These are phyloP conservation scores for Anhinga anhinga DNA, from an alignment of 2,113 vertebrate species.

Conservation along the genomic window DNA sequence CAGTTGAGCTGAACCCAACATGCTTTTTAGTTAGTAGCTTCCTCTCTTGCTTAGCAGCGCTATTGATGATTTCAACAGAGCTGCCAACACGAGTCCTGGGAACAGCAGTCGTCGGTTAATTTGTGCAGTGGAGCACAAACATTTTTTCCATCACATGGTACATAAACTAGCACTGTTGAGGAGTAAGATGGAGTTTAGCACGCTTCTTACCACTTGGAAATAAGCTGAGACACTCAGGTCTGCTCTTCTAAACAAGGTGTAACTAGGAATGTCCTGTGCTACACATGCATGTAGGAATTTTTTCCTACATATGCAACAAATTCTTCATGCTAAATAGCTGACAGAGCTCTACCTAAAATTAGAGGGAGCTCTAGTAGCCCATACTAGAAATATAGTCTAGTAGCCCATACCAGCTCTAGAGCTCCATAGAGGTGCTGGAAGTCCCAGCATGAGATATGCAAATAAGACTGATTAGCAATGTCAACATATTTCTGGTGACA, in stretches of 20 bases:
- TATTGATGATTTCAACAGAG: conserved; percentile 17
- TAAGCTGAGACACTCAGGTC: background rate
- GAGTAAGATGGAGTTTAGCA: background rate
- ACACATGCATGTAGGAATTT: background rate
- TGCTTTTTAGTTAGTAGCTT: background rate
- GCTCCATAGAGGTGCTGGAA: background rate
- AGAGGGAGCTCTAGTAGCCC: background rate
- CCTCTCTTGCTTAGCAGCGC: conserved; percentile 13
- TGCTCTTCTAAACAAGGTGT: background rate
- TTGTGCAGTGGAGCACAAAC: conserved; percentile 53
- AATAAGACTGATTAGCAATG: background rate
- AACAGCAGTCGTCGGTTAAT: conserved; percentile 36
- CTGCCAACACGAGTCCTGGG: conserved; percentile 46
- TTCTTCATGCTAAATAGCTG: background rate
- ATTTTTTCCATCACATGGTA: conserved; percentile 30
- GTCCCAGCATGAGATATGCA: background rate
- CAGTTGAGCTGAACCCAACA: background rate
- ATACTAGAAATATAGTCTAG: no score
- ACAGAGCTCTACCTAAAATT: background rate
- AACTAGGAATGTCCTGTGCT: background rate
- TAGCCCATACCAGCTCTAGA: no score
- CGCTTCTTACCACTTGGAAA: background rate
- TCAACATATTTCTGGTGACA: background rate
- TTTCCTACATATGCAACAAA: background rate
- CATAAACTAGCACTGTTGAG: background rate